phyloP scores from a whole-genome alignment of 1,140 invertebrate species.

The Aphaenogaster ashmeadi region DNA sequence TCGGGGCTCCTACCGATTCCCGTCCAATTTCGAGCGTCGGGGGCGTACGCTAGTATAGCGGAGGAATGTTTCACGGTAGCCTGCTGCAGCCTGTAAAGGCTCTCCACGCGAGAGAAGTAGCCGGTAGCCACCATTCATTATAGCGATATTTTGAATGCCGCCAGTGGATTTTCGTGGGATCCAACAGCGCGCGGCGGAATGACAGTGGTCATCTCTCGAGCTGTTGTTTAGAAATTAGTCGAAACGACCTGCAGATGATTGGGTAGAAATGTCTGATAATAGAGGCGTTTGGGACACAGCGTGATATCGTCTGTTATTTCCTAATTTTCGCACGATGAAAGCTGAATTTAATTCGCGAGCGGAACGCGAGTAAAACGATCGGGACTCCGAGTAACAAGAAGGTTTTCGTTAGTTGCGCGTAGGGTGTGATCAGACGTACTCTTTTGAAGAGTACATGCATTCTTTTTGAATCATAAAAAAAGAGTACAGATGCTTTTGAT shows the following conservation, averaged over 20 bases:
- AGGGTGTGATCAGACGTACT: too few species aligned
- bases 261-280: background rate
- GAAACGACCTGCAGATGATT: background rate
- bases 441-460: too few species aligned
- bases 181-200: slow-evolving; percentile 5
- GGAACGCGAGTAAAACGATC: background rate
- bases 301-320: background rate
- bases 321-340: background rate
- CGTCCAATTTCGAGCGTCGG: slow-evolving; percentile 77
- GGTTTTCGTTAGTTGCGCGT: background rate
- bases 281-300: background rate
- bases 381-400: background rate
- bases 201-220: background rate
- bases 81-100: slow-evolving; percentile 65
- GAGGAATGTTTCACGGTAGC: slow-evolving; percentile 79
- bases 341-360: background rate
- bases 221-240: slow-evolving; percentile 35
- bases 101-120: slow-evolving; percentile 65
- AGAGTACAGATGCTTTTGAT: too few species aligned
- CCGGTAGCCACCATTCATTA: slow-evolving; percentile 79
- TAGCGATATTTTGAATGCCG: slow-evolving; percentile 73
- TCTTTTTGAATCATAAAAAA: too few species aligned
- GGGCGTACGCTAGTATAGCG: slow-evolving; percentile 75
- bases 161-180: slow-evolving; percentile 49
- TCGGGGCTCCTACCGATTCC: slow-evolving; percentile 59